These are phyloP conservation scores for Melinaea marsaeus DNA, from an alignment of 2,888 invertebrate genomes.

Conservation along the genomic window DNA sequence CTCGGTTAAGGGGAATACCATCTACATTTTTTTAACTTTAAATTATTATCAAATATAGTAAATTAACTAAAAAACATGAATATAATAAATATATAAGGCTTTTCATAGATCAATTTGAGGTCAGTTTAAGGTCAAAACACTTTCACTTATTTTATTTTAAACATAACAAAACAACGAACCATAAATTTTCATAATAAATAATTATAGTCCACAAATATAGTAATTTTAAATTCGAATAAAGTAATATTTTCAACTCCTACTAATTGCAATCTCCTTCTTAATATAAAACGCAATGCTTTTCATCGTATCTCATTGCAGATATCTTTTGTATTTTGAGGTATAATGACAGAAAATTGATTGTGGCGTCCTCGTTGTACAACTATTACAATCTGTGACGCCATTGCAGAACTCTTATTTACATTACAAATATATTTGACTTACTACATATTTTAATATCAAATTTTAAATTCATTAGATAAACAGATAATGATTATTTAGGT, in stretches of 20 bases:
- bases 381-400: constrained; percentile 51
- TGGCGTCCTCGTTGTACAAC: constrained; percentile 53
- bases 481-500: too few relatives aligned
- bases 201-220: too few relatives aligned
- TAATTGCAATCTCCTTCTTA: constrained; percentile 42
- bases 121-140: too few relatives aligned
- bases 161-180: too few relatives aligned
- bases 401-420: constrained; percentile 6
- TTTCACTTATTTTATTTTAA: too few relatives aligned
- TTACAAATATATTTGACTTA: too few relatives aligned
- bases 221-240: too few relatives aligned
- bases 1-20: constrained; percentile 39
- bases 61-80: too few relatives aligned
- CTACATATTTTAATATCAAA: background rate
- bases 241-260: too few relatives aligned
- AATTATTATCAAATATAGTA: background rate
- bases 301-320: constrained; percentile 43
- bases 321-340: constrained; percentile 53
- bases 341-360: constrained; percentile 67
- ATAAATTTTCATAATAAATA: too few relatives aligned
- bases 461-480: background rate
- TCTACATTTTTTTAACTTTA: background rate
- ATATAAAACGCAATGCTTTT: constrained; percentile 45
- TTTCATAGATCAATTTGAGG: too few relatives aligned
- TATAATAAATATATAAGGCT: too few relatives aligned